Conservation (phyloP, 2,113 vertebrate species). For the Terrapene triunguis region DNA sequence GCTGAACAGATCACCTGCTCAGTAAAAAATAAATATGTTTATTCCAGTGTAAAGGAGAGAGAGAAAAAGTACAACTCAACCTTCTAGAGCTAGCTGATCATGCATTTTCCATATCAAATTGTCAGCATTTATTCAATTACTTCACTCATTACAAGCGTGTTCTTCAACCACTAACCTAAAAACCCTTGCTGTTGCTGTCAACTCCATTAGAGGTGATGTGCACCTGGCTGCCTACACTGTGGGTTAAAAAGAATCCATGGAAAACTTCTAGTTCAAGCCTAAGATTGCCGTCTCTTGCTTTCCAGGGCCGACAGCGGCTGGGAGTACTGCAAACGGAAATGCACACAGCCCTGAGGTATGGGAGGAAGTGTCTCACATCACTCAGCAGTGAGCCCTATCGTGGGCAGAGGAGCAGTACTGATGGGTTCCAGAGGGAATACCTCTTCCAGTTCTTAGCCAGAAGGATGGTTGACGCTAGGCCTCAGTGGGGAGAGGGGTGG, state of each 20-base stretch:
- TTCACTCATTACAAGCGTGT: slow-evolving; percentile 28
- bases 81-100: slow-evolving; percentile 21
- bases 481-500: not conserved
- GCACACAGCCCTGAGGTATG: not conserved
- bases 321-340: not conserved
- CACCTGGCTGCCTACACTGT: not conserved
- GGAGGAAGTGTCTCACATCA: not conserved
- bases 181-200: slow-evolving; percentile 36
- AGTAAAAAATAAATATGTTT: slow-evolving; percentile 17
- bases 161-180: slow-evolving; percentile 39
- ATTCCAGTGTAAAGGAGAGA: slow-evolving; percentile 19
- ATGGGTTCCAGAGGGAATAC: not conserved
- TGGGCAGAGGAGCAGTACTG: not conserved
- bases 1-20: slow-evolving; percentile 57
- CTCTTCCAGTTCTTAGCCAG: not conserved
- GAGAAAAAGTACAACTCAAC: not conserved
- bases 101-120: slow-evolving; percentile 42
- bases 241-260: not conserved
- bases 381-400: rapidly evolving
- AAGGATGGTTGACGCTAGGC: not conserved
- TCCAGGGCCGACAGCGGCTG: not conserved
- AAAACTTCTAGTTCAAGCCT: not conserved
- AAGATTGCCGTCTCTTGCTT: not conserved
- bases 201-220: slow-evolving; percentile 8
- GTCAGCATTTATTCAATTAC: slow-evolving; percentile 62